These are phyloP conservation scores for Neocrepidodera transversa DNA, from an alignment of 2,888 invertebrate species.

Conservation along the genomic window DNA sequence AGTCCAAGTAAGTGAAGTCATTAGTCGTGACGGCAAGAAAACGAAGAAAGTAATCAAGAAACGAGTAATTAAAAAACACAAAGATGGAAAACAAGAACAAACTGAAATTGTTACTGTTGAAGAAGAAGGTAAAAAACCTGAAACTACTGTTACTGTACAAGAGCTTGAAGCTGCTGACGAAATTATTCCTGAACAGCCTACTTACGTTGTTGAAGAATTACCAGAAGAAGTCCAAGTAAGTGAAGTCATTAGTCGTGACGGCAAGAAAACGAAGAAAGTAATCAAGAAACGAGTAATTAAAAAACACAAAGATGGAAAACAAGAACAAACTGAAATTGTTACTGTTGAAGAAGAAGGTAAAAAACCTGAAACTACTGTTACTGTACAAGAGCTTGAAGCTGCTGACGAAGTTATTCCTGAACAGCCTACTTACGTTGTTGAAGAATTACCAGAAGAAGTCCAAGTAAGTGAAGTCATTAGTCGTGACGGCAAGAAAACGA, in stretches of 20 bases:
- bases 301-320: slow-evolving; percentile 47
- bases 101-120: slow-evolving; percentile 60
- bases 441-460: slow-evolving; percentile 45
- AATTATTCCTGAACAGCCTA: slow-evolving; percentile 56
- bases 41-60: slow-evolving; percentile 47
- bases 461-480: slow-evolving; percentile 42
- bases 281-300: slow-evolving; percentile 44
- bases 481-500: slow-evolving; percentile 38
- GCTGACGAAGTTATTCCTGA: slow-evolving; percentile 49
- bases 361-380: slow-evolving; percentile 41
- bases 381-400: slow-evolving; percentile 43
- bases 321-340: slow-evolving; percentile 48
- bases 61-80: slow-evolving; percentile 58
- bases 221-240: slow-evolving; percentile 47
- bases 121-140: slow-evolving; percentile 50
- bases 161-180: slow-evolving; percentile 47
- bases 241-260: slow-evolving; percentile 54
- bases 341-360: slow-evolving; percentile 54
- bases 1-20: slow-evolving; percentile 41
- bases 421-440: slow-evolving; percentile 33
- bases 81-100: slow-evolving; percentile 54
- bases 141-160: slow-evolving; percentile 49
- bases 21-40: slow-evolving; percentile 40
- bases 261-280: slow-evolving; percentile 43
- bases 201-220: slow-evolving; percentile 49